Base-by-base conservation (phyloP, 2,888 invertebrate genomes). In the Abrostola triplasia region DNA sequence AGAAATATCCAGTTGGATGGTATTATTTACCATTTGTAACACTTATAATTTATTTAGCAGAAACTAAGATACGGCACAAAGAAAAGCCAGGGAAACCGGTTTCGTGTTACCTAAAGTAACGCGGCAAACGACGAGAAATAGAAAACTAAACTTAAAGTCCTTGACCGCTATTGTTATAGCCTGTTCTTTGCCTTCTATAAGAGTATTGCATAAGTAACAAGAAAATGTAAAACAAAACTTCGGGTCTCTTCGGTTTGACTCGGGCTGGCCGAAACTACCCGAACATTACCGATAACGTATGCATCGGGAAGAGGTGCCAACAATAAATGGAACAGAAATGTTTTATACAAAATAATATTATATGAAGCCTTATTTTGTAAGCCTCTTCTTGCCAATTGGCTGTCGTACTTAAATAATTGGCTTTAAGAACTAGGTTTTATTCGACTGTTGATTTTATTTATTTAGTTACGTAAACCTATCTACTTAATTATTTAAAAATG, bases 61-160 rank as follows among this genome's bases (percentile, higher is more conserved):
- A 70, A 47, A 57, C 50, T 38, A 24, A 54, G 49, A 56, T 41
- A 67, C 56, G 59, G 49, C 49, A 72, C 57, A 59, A 67, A 67
- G 51, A 73, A 72, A 67, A n/a, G 7, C 11, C 24, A 55, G 40
- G 54, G 44, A 55, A 61, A 67, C 57, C 42, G 36, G 61, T 48
- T 6, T 38, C 57, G 67, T 57, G 73, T 61, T 48, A 58, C 48
- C 42, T 36, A 67, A 58, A 67, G 67, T 61, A 73, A 55, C 50
- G 59, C 57, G 42, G 66, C 60, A 67, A 60, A 67, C 0, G 11
- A 37, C 57, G 58, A 70, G 67, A 67, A 67, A 67, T 51, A 60
- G 73, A 52, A 73, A 73, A 70, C 67, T 61, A 61, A 48, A 64
- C 7, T 47, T n/a, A 51, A 48, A 67, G 61, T 61, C 57, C 61